A percentile compares a stretch with the other conserved stretches of the same genome.
phyloP scores from a whole-genome alignment of 2,888 invertebrate genomes.

The Morpho achilles region DNA sequence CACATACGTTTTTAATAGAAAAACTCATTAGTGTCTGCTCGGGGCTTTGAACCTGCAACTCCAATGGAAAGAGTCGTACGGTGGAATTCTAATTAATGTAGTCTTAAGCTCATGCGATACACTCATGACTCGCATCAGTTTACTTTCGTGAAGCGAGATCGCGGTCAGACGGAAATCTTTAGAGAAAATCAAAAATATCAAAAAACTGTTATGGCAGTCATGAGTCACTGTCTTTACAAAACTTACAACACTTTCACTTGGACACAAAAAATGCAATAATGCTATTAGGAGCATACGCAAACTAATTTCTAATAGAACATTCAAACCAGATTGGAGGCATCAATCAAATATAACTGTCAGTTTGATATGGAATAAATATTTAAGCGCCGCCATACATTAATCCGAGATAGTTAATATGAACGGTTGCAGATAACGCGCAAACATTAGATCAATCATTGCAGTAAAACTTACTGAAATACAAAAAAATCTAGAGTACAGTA shows the following conservation, averaged over 20 bases:
- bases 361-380: constrained; percentile 12
- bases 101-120: too few relatives aligned
- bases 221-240: neutral
- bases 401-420: neutral
- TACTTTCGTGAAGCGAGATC: neutral
- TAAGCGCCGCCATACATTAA: constrained; percentile 8
- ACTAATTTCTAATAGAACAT: constrained; percentile 12
- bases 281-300: constrained; percentile 25
- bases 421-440: too few relatives aligned
- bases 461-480: too few relatives aligned
- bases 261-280: constrained; percentile 8
- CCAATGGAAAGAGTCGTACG: too few relatives aligned
- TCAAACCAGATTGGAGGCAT: constrained; percentile 25
- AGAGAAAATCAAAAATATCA: too few relatives aligned
- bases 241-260: constrained; percentile 17
- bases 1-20: too few relatives aligned
- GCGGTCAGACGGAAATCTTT: neutral
- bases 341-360: constrained; percentile 29
- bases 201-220: neutral
- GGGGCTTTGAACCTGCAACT: too few relatives aligned
- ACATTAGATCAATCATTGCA: too few relatives aligned
- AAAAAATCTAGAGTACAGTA: too few relatives aligned
- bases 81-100: too few relatives aligned
- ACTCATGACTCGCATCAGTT: too few relatives aligned
- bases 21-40: too few relatives aligned